phyloP scores from a whole-genome alignment of 2,888 invertebrate species.

The Perizoma flavofasciatum region DNA sequence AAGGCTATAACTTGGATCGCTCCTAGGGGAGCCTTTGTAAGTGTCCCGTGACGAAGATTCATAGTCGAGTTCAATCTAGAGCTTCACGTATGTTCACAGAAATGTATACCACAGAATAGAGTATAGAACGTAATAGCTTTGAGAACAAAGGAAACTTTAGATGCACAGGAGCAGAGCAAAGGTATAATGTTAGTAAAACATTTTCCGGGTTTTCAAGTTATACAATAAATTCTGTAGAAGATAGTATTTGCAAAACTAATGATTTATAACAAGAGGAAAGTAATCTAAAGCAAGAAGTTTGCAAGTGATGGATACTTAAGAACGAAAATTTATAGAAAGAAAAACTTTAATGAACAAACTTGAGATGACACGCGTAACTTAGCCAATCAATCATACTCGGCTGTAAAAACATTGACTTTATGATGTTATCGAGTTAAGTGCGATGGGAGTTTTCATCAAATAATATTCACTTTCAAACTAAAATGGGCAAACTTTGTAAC shows the following conservation, averaged over 20 bases:
- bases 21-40: slow-evolving; percentile 53
- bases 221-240: slow-evolving; percentile 3
- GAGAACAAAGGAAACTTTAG: slow-evolving; percentile 25
- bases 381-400: slow-evolving; percentile 46
- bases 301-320: slow-evolving; percentile 4
- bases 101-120: slow-evolving; percentile 2
- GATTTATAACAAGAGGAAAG: slow-evolving; percentile 12
- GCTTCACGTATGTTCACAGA: slow-evolving; percentile 15
- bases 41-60: slow-evolving; percentile 24
- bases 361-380: slow-evolving; percentile 30
- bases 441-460: slow-evolving; percentile 35
- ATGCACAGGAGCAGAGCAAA: slow-evolving; percentile 2
- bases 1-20: slow-evolving; percentile 44
- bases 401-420: slow-evolving; percentile 42
- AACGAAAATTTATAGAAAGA: slow-evolving; percentile 17
- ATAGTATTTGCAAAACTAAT: slow-evolving; percentile 2
- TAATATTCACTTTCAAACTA: slow-evolving; percentile 42
- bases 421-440: slow-evolving; percentile 34
- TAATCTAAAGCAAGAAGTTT: slow-evolving; percentile 8
- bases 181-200: slow-evolving; percentile 12
- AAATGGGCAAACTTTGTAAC: slow-evolving; percentile 43
- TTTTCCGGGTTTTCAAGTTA: slow-evolving; percentile 13
- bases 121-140: slow-evolving; percentile 10
- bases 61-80: slow-evolving; percentile 17
- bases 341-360: slow-evolving; percentile 22